Evolutionary conservation across 1,140 invertebrate species (phyloP), one percentile per base, ranked within the genome.

Genomic region (Apis mellifera): DNA sequence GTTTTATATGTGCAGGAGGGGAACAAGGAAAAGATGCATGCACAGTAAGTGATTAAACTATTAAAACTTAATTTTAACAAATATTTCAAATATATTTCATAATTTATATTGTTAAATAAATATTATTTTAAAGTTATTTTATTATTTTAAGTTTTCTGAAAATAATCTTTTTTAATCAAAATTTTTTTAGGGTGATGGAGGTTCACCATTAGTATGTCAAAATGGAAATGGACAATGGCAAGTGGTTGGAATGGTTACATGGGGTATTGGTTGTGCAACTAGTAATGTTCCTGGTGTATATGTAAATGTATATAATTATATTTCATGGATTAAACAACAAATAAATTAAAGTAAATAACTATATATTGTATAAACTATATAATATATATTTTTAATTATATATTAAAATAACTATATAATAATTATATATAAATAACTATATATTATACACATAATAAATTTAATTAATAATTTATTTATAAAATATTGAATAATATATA

Each of bases 1-100:
- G 96, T 54, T 97, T 97, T 88, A 93, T 97, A 12, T 97, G 97
- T 86, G 97, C 97, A 64, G 97, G 97, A 32, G 97, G 97, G 2
- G 96, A 97, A 90, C 89, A 94, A 11, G 96, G 96, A 70, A 97
- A 97, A 91, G 97, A 97, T 92, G 95, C 97, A 15, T 97, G 97
- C 94, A 96, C 95, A 64, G 96, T 95, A 91, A 91, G 82, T 87
- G 64, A 75, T 70, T 69, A 62, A 19, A 23, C 9, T 77, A 12
- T 55, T 70, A 59, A 50, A 42, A 13, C 17, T 9, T 19, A 50
- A 17, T 26, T 23, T 48, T 17, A 65, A 32, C 9, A 26, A 23
- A 59, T 59, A 59, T 59, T n/a, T 42, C 5, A 21, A n/a, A 59
- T 59, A 59, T 42, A 42, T 42, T 42, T n/a, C 15, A 26, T 62